Evolutionary conservation across 1,140 invertebrate genomes (phyloP), one percentile per base, ranked within the genome.

Genomic region (Drosophila busckii): DNA sequence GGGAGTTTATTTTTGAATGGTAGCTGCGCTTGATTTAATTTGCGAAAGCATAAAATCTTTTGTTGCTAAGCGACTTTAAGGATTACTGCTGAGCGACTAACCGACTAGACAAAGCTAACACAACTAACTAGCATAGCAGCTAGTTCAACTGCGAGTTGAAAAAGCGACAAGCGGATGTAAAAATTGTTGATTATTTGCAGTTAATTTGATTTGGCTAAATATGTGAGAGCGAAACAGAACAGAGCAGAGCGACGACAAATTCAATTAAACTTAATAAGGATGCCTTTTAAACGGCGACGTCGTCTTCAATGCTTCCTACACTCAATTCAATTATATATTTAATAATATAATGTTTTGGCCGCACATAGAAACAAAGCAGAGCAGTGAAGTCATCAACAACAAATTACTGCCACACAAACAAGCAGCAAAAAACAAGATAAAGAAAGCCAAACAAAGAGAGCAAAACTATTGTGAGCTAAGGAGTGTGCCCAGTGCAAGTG

Each of bases 261-360:
- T 80, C 53, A 78, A 78, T 78, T 53, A 78, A 78, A 80, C 29
- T 78, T 78, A 78, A 78, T 80, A 71, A 78, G 71, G 71, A 78
- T 78, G 71, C 78, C 70, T 70, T 62, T 54, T 25, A n/a, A 10
- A 38, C 7, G 19, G 19, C 26, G 41, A n/a, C 41, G 28, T 28
- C 28, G 17, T 42, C 29, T 46, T 23, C 19, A 19, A 29, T 19
- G 31, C 50, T 70, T 67, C 53, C 64, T 59, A n/a, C 48, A 37
- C 10, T 25, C 41, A 58, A 78, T 78, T 78, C 48, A 78, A 80
- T 78, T 78, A 60, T 26, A 54, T 55, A 76, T 75, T 76, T 76
- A 65, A 71, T 63, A 80, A 78, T 80, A 73, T 78, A 78, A 78
- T 78, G 1, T 19, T n/a, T n/a, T 48, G 22, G 9, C 6, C 12